These are phyloP conservation scores for Prinia subflava DNA, from an alignment of 2,113 vertebrate genomes.

Conservation along the genomic window DNA sequence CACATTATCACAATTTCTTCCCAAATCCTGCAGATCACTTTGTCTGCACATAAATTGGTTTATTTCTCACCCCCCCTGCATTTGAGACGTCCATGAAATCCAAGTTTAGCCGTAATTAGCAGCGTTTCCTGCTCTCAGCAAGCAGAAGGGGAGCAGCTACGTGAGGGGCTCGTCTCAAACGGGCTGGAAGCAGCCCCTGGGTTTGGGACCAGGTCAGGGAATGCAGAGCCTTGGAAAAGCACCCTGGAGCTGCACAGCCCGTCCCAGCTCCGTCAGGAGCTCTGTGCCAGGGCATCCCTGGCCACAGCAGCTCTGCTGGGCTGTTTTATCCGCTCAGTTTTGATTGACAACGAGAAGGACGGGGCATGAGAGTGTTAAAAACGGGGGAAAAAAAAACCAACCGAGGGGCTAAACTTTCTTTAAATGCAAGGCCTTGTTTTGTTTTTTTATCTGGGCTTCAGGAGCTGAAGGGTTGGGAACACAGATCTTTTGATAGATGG, in stretches of 20 bases:
- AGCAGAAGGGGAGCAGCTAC: background rate
- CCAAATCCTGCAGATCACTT: background rate
- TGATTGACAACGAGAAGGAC: background rate
- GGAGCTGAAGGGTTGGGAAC: slow-evolving; percentile 41
- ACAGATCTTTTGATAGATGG: slow-evolving; percentile 53
- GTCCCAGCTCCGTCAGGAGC: rapidly evolving
- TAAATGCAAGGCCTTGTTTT: background rate
- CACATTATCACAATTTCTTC: background rate
- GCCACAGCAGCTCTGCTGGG: background rate
- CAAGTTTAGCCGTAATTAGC: background rate
- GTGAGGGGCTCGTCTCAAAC: background rate
- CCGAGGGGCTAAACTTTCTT: background rate
- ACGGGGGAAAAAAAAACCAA: rapidly evolving
- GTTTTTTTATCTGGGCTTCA: background rate
- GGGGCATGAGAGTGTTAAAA: background rate
- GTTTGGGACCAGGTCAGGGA: background rate
- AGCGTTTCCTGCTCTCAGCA: background rate
- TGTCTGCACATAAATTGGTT: background rate
- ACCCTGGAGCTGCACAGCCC: background rate
- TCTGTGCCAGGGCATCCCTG: background rate
- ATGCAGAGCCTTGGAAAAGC: background rate
- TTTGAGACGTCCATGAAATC: background rate
- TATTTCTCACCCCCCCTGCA: background rate
- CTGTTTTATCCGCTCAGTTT: background rate
- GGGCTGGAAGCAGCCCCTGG: background rate